Evolutionary conservation across 2,797 vertebrate species (phyloP).

Genomic region (Huso huso): DNA sequence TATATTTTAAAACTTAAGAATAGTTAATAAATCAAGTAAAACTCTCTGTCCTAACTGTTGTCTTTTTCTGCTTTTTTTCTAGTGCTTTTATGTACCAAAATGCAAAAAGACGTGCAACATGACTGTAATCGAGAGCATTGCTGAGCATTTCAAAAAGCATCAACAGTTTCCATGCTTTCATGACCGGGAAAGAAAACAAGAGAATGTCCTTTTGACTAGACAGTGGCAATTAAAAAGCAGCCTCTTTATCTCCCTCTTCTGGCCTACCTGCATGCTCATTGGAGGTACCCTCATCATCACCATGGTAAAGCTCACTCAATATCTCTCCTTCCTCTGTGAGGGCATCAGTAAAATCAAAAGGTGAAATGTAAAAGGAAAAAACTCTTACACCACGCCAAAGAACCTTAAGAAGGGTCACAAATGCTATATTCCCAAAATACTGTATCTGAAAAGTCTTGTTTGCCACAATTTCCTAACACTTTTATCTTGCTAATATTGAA

Average conservation of each 20-base stretch:
- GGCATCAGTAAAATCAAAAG: constrained; percentile 74
- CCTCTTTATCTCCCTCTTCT: constrained; percentile 82
- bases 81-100: constrained; percentile 90
- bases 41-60: background rate
- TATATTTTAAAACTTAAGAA: constrained; percentile 4
- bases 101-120: constrained; percentile 77
- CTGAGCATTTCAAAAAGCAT: constrained; percentile 76
- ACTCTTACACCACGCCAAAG: constrained; percentile 72
- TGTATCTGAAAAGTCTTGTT: background rate
- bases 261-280: constrained; percentile 83
- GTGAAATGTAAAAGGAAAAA: constrained; percentile 47
- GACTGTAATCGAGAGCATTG: constrained; percentile 70
- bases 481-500: no score
- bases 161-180: constrained; percentile 76
- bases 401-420: constrained; percentile 56
- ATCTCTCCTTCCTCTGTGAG: constrained; percentile 83
- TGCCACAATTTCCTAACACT: background rate
- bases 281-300: constrained; percentile 75
- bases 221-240: no score
- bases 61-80: constrained; percentile 27
- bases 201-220: constrained; percentile 77
- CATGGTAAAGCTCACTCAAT: constrained; percentile 92
- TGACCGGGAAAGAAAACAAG: constrained; percentile 68
- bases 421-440: background rate
- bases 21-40: background rate